A percentile compares a stretch with the other conserved stretches of the same genome.
Evolutionary conservation across 2,888 invertebrate genomes (phyloP).

Genomic region (Unio delphinus): DNA sequence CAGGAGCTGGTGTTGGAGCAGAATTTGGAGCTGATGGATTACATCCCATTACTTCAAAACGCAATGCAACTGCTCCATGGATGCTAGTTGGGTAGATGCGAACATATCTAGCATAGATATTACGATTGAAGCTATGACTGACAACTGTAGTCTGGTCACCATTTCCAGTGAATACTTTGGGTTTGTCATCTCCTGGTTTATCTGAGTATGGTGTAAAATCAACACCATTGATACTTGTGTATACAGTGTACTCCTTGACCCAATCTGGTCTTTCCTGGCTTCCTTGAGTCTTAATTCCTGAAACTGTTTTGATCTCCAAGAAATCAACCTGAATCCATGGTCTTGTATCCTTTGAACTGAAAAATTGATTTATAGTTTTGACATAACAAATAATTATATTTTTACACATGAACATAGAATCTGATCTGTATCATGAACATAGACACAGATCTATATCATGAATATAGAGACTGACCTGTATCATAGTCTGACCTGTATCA

Average conservation of each 20-base stretch:
- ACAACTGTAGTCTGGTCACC: conserved; percentile 38
- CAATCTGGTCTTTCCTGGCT: conserved; percentile 33
- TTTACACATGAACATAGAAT: no score
- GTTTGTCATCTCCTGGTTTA: conserved; percentile 17
- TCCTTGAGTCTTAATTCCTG: conserved; percentile 48
- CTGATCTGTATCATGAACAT: no score
- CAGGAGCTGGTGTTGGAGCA: conserved; percentile 3
- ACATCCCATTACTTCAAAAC: conserved; percentile 59
- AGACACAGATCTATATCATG: no score
- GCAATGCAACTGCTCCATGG: conserved; percentile 43
- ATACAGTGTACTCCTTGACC: conserved; percentile 44
- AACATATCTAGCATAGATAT: conserved; percentile 49
- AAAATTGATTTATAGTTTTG: no score
- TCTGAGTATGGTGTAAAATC: conserved; percentile 47
- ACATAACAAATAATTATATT: no score
- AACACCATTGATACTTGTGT: conserved; percentile 50
- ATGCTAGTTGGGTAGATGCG: conserved; percentile 46
- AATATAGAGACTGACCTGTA: no score
- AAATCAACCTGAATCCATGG: conserved; percentile 58
- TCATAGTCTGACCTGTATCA: no score
- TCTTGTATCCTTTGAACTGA: conserved; percentile 1
- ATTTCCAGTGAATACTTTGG: conserved; percentile 47
- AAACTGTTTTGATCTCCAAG: conserved; percentile 50
- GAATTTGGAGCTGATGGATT: conserved; percentile 39
- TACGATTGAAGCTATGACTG: conserved; percentile 45